Base-by-base conservation (phyloP, 2,797 vertebrate genomes). In the Gymnothorax javanicus region DNA sequence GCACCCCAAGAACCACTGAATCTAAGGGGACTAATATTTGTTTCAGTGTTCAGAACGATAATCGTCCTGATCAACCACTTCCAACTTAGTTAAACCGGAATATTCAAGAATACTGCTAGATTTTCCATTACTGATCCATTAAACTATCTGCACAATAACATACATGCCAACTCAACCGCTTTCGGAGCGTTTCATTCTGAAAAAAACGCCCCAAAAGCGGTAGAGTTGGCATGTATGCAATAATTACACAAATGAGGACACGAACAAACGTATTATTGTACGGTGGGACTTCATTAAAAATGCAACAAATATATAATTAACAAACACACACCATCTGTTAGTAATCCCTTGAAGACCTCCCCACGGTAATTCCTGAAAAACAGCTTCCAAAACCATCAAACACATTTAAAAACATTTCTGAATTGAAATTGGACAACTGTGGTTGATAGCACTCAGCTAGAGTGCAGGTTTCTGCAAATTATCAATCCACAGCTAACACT, bases 351-450 rank as follows among this genome's bases (percentile, higher is more conserved):
- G 0, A 56, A 54, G 20, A 25, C 7, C 50, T 56, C 13, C 23
- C 50, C n/a, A 23, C 20, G 8, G 20, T 77, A 81, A 81, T n/a
- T 81, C 77, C n/a, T 52, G 56, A 33, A n/a, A 81, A 54, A 81
- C 77, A 81, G 20, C 56, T 81, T n/a, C 20, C 77, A 54, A 50
- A 52, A 56, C 50, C 23, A 12, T 54, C 73, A 77, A 73, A 77
- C 73, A 77, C 73, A 52, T 52, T 77, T 23, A 50, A 54, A 81
- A 81, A 81, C 73, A 77, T 77, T 33, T 79, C 71, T 17, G 33
- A 77, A 33, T 50, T 54, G 50, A 81, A 50, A 81, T 23, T 13
- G 77, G 6, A 54, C 23, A 52, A 17, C 43, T 81, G 23, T 81
- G 77, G 50, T 77, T 56, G 17, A 2, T 54, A 81, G 20, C 6